These are phyloP conservation scores for Rostratula benghalensis DNA, from an alignment of 2,113 vertebrate genomes.

Conservation along the genomic window DNA sequence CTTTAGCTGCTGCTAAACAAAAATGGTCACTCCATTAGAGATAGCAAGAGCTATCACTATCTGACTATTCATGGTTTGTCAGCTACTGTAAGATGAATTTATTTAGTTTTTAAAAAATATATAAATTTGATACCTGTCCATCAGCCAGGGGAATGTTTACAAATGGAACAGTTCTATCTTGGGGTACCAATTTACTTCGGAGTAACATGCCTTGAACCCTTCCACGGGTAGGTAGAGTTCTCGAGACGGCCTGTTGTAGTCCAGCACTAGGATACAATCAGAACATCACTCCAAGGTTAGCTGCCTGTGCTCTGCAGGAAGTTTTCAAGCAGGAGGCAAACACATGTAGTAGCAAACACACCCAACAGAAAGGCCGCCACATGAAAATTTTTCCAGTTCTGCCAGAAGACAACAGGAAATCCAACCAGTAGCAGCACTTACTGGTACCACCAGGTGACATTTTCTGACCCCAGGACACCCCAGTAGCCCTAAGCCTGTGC, in stretches of 20 bases:
- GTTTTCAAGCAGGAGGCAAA: neutral
- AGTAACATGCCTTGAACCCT: slow-evolving; percentile 6
- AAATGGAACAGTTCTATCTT: slow-evolving; percentile 48
- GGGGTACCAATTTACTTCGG: slow-evolving; percentile 54
- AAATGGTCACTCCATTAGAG: neutral
- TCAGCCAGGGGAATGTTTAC: slow-evolving; percentile 74
- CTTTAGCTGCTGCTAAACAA: neutral
- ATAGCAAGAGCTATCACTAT: neutral
- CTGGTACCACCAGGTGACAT: neutral
- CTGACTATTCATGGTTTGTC: neutral
- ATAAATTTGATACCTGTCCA: slow-evolving; percentile 59
- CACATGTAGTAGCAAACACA: neutral
- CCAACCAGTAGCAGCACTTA: neutral
- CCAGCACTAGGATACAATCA: neutral
- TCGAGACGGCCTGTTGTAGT: neutral
- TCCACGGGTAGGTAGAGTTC: neutral
- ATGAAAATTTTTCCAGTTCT: neutral
- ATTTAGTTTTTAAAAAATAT: no score
- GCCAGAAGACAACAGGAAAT: neutral
- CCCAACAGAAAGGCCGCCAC: neutral
- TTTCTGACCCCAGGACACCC: neutral
- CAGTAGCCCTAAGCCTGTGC: neutral
- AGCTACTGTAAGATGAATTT: neutral
- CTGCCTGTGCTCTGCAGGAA: neutral
- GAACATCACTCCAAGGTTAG: neutral